Percentiles rank a stretch among this genome's conserved stretches.
Conservation (phyloP, 2,797 vertebrate genomes). For the Artibeus jamaicensis region DNA sequence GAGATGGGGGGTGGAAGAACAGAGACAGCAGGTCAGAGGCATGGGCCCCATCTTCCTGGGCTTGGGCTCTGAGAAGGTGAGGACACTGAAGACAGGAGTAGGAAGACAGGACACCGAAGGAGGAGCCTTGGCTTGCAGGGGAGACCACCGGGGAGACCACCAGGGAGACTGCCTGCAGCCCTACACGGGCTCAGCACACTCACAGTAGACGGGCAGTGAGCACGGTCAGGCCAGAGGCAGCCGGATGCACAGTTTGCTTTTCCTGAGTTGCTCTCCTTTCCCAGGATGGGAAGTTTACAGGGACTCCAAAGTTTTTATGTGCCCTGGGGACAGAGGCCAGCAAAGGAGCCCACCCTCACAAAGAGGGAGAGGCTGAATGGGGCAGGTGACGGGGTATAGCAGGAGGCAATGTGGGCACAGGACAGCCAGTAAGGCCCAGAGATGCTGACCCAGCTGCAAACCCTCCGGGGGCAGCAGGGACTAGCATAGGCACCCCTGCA, state of each 20-base stretch:
- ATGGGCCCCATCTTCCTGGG: too few relatives aligned
- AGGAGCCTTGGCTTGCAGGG: not conserved
- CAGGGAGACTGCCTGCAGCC: not conserved
- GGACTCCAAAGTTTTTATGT: not conserved
- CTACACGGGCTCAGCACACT: rapidly evolving
- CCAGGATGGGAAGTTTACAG: not conserved
- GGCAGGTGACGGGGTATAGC: not conserved
- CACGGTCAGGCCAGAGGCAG: not conserved
- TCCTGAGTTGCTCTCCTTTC: not conserved
- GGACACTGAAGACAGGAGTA: not conserved
- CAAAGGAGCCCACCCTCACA: not conserved
- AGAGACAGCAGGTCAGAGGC: not conserved
- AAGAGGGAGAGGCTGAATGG: not conserved
- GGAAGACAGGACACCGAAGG: not conserved
- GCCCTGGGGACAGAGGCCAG: not conserved
- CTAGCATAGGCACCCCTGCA: not conserved
- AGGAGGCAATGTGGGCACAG: not conserved
- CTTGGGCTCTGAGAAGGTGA: not conserved
- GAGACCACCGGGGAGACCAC: not conserved
- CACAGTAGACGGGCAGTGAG: not conserved
- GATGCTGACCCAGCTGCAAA: not conserved
- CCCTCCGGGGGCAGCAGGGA: not conserved
- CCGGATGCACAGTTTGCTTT: not conserved
- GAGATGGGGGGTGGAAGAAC: not conserved
- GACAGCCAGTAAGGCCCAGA: not conserved